These are phyloP conservation scores for Serilophus lunatus DNA, from an alignment of 2,113 vertebrate genomes.

Conservation along the genomic window DNA sequence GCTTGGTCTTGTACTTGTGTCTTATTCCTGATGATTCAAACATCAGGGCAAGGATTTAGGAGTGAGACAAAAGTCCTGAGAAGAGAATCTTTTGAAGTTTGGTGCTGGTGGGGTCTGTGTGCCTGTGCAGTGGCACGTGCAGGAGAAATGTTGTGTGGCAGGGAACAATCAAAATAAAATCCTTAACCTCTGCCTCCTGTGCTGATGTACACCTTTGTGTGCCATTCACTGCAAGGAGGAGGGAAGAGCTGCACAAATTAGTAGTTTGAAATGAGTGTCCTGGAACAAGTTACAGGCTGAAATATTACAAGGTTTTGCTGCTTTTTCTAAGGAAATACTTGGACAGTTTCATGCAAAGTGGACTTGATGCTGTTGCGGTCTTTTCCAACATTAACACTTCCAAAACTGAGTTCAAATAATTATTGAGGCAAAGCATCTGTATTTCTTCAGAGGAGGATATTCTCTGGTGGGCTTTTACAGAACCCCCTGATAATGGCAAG, in stretches of 20 bases:
- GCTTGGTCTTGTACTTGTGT: background rate
- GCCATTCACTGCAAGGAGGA: background rate
- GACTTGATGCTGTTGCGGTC: background rate
- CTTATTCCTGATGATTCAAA: background rate
- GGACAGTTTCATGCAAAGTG: background rate
- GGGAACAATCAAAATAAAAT: background rate
- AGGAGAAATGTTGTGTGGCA: background rate
- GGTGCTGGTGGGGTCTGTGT: accelerated
- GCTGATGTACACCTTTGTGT: background rate
- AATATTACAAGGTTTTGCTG: background rate
- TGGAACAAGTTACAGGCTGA: background rate
- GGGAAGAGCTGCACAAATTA: background rate
- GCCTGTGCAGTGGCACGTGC: accelerated
- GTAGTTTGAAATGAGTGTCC: background rate
- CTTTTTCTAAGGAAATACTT: background rate
- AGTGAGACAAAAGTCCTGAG: background rate
- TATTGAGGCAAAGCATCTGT: background rate
- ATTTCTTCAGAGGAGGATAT: background rate
- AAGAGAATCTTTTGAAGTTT: background rate
- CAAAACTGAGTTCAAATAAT: background rate
- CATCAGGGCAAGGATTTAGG: background rate
- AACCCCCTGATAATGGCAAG: background rate
- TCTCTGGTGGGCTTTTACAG: background rate
- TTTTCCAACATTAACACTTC: background rate
- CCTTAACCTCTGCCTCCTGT: no score